A percentile compares a stretch with the other conserved stretches of the same genome.
Conservation (phyloP, 1,140 invertebrate genomes). For the Microplitis mediator region DNA sequence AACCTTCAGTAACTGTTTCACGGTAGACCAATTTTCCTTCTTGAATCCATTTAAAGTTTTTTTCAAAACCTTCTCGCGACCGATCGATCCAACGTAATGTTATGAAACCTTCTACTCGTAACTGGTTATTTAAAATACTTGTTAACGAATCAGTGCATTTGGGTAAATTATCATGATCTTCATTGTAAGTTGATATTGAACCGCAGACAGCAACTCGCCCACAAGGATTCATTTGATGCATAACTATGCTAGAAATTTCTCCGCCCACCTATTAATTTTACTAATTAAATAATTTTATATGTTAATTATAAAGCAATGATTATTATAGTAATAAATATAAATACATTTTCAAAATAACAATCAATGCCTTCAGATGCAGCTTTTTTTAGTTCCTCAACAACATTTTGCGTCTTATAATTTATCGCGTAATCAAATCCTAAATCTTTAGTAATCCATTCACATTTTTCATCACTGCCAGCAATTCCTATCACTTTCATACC, state of each 20-base stretch:
- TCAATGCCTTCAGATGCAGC: conserved; percentile 72
- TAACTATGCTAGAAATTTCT: conserved; percentile 18
- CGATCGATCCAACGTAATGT: conserved; percentile 60
- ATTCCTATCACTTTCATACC: conserved; percentile 75
- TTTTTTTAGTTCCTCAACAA: conserved; percentile 65
- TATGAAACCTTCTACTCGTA: conserved; percentile 69
- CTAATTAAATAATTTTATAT: too few relatives aligned
- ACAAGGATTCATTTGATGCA: conserved; percentile 68
- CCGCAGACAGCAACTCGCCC: conserved; percentile 71
- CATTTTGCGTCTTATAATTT: conserved; percentile 73
- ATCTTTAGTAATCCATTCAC: conserved; percentile 70
- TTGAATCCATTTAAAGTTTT: conserved; percentile 66
- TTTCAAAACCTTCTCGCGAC: conserved; percentile 64
- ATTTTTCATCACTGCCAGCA: conserved; percentile 73
- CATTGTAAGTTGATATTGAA: conserved; percentile 67
- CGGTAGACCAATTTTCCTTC: conserved; percentile 68
- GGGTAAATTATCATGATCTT: conserved; percentile 28
- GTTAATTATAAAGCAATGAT: background rate
- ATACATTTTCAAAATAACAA: conserved; percentile 78
- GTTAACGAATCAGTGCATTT: conserved; percentile 63
- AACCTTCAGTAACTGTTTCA: conserved; percentile 69
- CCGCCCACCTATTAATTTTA: too few relatives aligned
- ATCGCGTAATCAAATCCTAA: conserved; percentile 72
- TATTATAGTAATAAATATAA: conserved; percentile 18
- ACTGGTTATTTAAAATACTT: conserved; percentile 61